Percentiles rank a stretch among this genome's conserved stretches.
phyloP scores from a whole-genome alignment of 2,797 vertebrate genomes.

The Botia almorhae region DNA sequence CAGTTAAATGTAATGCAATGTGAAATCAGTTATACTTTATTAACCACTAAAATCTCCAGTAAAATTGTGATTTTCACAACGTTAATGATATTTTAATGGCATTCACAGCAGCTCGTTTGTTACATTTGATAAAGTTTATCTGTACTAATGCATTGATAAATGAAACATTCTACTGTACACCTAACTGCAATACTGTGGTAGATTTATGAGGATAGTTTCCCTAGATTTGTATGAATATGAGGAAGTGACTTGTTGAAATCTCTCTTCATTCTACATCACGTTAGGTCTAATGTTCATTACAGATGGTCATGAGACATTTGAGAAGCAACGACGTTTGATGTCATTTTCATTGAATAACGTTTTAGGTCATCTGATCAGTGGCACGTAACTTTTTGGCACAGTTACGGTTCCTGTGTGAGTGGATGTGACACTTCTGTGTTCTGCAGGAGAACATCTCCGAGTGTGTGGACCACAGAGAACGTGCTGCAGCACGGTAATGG shows the following conservation, averaged over 20 bases:
- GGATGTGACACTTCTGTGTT: background rate
- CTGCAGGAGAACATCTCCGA: constrained; percentile 89
- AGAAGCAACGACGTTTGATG: background rate
- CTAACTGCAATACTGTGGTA: background rate
- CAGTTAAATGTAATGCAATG: too few relatives aligned
- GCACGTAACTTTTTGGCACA: background rate
- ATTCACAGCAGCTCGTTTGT: background rate
- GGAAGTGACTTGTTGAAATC: background rate
- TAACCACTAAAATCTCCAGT: too few relatives aligned
- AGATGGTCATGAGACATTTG: background rate
- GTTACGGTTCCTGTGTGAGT: background rate
- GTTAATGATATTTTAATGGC: constrained; percentile 4
- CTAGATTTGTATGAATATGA: too few relatives aligned
- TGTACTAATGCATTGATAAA: too few relatives aligned
- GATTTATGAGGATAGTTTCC: too few relatives aligned
- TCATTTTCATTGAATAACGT: background rate
- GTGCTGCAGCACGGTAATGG: constrained; percentile 95
- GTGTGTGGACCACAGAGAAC: constrained; percentile 92
- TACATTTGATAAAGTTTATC: background rate
- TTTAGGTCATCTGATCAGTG: background rate
- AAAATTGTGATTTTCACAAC: background rate
- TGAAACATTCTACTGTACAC: background rate
- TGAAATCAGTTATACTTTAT: too few relatives aligned
- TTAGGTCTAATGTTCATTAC: too few relatives aligned
- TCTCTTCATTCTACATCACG: background rate